These are phyloP conservation scores for Ophiothrix spiculata DNA, from an alignment of 35 echinoderm and acorn worm genomes.

Conservation along the genomic window DNA sequence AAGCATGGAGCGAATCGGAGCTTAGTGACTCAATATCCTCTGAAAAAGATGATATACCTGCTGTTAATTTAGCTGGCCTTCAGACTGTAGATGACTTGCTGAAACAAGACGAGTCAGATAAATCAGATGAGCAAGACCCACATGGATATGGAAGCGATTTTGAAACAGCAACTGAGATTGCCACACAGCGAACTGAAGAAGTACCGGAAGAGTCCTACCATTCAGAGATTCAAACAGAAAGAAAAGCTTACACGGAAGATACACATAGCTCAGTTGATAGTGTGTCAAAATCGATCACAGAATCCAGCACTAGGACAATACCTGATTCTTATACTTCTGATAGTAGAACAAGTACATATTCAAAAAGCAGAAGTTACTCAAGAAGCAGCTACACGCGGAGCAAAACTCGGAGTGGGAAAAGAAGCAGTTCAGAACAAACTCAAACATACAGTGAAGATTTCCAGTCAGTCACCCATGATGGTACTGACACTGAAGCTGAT, in stretches of 20 bases:
- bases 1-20: conserved; percentile 2
- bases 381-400: background rate
- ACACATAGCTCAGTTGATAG: background rate
- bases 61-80: background rate
- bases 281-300: background rate
- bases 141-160: background rate
- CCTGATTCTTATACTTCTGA: conserved; percentile 21
- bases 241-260: conserved; percentile 13
- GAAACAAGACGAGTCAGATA: background rate
- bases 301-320: conserved; percentile 11
- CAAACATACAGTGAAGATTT: conserved; percentile 35
- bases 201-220: background rate
- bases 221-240: background rate
- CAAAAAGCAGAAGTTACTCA: background rate
- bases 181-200: conserved; percentile 13
- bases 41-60: background rate
- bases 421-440: background rate
- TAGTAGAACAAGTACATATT: background rate
- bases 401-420: background rate
- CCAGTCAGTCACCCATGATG: background rate
- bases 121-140: background rate
- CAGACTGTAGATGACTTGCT: conserved; percentile 32
- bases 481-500: conserved; percentile 17
- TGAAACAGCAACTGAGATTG: conserved; percentile 28
- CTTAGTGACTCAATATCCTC: background rate